Base-by-base conservation (phyloP, 2,113 vertebrate genomes). In the Charina bottae region DNA sequence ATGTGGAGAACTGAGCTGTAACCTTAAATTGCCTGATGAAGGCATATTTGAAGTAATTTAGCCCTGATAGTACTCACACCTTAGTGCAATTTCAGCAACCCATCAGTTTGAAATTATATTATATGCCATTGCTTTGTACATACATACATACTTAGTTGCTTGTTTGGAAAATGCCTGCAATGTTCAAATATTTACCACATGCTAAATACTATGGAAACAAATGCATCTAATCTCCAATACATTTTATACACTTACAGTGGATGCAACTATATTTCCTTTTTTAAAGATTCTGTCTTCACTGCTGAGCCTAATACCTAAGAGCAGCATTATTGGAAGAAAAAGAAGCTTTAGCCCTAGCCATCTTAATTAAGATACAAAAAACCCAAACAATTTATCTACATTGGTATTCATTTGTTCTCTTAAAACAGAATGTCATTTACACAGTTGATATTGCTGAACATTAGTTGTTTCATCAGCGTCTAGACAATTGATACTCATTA, bases 401-500 rank as follows among this genome's bases (percentile, higher is more conserved):
- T 89, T 64, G 87, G 28, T 89, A 85, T 92, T 55, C 55, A 83
- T 58, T 88, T 53, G 24, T 21, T 23, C 42, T 28, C 49, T 85
- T 92, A 92, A 85, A 85, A 53, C n/a, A 64, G 42, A 84, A 60
- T 59, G 55, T 46, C 68, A 62, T 68, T 92, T 64, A 5, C 59
- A 4, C 33, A 68, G 13, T 59, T 53, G 37, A 1, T 62, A 15
- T 53, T 88, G n/a, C 23, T 92, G 72, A 87, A 89, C 72, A 28
- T 15, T 59, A n/a, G 42, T 92, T 92, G 83, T 53, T 46, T 26
- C 26, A 83, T 84, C 72, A 89, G 72, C 78, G 89, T 24, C 84
- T 92, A 42, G 49, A 49, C 89, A 92, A 85, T 89, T 89, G 64
- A 85, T 84, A 53, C 58, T 64, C 54, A 42, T 85, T 85, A 72